phyloP scores from a whole-genome alignment of 2,113 vertebrate genomes.

The Alethe diademata region DNA sequence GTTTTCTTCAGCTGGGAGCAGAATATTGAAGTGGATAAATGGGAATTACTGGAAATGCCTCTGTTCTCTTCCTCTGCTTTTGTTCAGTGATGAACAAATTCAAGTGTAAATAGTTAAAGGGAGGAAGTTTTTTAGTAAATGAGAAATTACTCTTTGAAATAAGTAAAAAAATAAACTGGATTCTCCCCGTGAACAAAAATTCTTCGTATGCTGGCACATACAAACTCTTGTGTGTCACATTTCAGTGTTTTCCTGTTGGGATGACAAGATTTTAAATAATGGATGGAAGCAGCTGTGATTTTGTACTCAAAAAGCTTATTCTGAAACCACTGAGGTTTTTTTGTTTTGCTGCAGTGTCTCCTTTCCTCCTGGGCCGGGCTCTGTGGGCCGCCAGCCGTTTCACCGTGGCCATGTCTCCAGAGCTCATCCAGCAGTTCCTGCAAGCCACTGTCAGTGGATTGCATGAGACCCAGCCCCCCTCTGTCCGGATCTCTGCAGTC shows the following conservation, averaged over 20 bases:
- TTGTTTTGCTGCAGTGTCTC: slow-evolving; percentile 77
- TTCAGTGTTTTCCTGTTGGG: neutral
- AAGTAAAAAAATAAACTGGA: neutral
- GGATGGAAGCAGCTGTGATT: neutral
- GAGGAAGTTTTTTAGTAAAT: neutral
- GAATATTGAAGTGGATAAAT: neutral
- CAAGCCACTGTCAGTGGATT: slow-evolving; percentile 96
- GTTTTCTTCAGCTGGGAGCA: neutral
- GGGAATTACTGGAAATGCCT: neutral
- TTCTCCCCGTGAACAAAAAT: neutral
- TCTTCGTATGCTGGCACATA: neutral
- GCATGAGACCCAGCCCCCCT: slow-evolving; percentile 91
- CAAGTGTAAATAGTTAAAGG: neutral
- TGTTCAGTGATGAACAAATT: neutral
- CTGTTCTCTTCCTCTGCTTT: neutral
- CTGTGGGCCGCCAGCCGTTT: slow-evolving; percentile 98
- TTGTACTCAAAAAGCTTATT: neutral
- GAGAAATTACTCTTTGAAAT: neutral
- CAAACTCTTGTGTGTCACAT: neutral
- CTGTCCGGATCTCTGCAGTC: slow-evolving; percentile 94
- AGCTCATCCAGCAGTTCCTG: slow-evolving; percentile 97
- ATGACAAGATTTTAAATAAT: neutral
- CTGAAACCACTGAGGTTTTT: neutral
- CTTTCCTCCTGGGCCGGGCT: slow-evolving; percentile 93
- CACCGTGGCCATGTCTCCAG: slow-evolving; percentile 95